phyloP scores from a whole-genome alignment of 2,797 vertebrate species.

The Leptatherina wallacei region DNA sequence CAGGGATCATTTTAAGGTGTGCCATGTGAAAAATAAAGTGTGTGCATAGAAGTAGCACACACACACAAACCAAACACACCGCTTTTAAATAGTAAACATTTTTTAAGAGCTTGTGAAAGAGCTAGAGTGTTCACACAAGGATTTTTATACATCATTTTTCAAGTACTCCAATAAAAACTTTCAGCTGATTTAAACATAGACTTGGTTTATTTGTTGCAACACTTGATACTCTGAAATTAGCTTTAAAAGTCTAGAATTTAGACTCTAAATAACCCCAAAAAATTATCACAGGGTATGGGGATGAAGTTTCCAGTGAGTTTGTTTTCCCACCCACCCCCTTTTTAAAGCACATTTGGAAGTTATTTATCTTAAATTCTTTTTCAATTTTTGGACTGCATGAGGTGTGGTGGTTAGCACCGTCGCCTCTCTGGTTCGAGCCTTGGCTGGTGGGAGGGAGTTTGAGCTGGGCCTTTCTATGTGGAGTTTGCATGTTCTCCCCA shows the following conservation, averaged over 20 bases:
- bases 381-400: no score
- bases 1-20: conserved; percentile 32
- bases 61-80: background rate
- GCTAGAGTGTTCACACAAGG: background rate
- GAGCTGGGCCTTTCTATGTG: background rate
- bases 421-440: background rate
- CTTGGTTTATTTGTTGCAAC: background rate
- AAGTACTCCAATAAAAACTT: no score
- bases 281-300: no score
- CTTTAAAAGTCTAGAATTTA: background rate
- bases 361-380: no score
- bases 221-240: background rate
- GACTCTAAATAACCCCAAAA: background rate
- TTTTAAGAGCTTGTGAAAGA: background rate
- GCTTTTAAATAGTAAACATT: background rate
- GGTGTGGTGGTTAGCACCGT: no score
- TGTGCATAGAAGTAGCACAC: background rate
- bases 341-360: no score
- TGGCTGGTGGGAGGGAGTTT: no score
- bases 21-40: conserved; percentile 32
- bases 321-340: no score
- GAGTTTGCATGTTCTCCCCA: no score
- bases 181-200: no score
- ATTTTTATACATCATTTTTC: background rate
- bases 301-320: no score